Base-by-base conservation (phyloP, 1,140 invertebrate genomes). In the Lucilia sericata region DNA sequence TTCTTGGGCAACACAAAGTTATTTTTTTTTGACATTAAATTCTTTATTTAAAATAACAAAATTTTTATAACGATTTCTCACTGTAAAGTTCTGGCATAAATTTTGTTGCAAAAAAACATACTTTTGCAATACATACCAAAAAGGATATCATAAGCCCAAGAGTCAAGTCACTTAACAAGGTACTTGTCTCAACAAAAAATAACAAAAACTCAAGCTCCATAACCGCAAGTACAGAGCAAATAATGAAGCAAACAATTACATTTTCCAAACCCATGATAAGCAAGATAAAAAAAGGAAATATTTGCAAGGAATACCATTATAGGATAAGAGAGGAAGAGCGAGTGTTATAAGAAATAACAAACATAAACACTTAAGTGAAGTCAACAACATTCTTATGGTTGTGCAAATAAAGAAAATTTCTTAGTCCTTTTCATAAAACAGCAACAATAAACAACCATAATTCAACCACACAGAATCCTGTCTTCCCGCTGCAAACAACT, bases 171-270 rank as follows among this genome's bases (percentile, higher is more conserved):
- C 55, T 60, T 60, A 60, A 60, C 55, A 60, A 60, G 55, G 13
- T n/a, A 60, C 55, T 60, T 60, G 55, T 60, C 55, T 60, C 55
- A 60, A 60, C 55, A 60, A 60, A 60, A 60, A 60, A 60, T 17
- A 60, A 60, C 7, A 17, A n/a, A 3, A 60, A 60, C 14, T 14
- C 5, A 2, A 60, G n/a, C 55, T 60, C 55, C 8, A 60, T n/a
- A 60, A 60, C 55, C 55, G 55, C 55, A 60, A 60, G 55, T 60
- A 14, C 55, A 60, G 55, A 60, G 55, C 55, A 60, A 60, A 60
- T 60, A 60, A 60, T 60, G 55, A 60, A n/a, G 7, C 42, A 60
- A 60, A 60, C 55, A 60, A 60, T 14, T 7, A 60, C 14, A 60
- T 42, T 42, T 42, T 42, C 42, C 13, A 60, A 60, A 60, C 25